Evolutionary conservation across 1,140 invertebrate species (phyloP).

Genomic region (Heterodera carotae): DNA sequence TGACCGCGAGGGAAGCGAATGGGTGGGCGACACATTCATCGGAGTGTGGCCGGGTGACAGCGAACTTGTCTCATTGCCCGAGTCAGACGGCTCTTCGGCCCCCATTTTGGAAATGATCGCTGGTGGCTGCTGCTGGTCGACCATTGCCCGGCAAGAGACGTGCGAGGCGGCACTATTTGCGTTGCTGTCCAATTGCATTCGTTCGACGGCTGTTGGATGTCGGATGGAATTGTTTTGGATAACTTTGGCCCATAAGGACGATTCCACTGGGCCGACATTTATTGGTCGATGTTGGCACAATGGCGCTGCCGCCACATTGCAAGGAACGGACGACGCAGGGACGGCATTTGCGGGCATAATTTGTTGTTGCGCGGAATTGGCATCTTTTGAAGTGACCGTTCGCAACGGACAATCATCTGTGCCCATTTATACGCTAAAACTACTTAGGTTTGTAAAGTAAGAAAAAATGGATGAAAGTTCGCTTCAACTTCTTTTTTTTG

Average conservation of each 20-base stretch:
- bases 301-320: not conserved
- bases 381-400: not conserved
- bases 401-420: not conserved
- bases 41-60: constrained; percentile 36
- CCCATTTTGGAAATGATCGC: not conserved
- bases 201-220: not conserved
- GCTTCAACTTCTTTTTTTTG: not conserved
- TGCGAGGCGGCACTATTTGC: not conserved
- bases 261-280: not conserved
- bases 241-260: constrained; percentile 16
- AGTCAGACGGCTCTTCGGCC: constrained; percentile 24
- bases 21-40: constrained; percentile 33
- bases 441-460: not conserved
- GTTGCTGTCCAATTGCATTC: constrained; percentile 17
- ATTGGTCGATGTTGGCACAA: not conserved
- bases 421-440: not conserved
- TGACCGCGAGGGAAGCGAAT: constrained; percentile 37
- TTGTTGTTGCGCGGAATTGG: not conserved
- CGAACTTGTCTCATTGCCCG: constrained; percentile 40
- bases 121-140: not conserved
- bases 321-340: not conserved
- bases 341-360: not conserved
- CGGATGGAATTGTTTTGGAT: constrained; percentile 10
- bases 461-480: not conserved
- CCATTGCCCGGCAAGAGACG: not conserved